Conservation (phyloP, 1,140 invertebrate genomes). For the Tyrophagus putrescentiae region DNA sequence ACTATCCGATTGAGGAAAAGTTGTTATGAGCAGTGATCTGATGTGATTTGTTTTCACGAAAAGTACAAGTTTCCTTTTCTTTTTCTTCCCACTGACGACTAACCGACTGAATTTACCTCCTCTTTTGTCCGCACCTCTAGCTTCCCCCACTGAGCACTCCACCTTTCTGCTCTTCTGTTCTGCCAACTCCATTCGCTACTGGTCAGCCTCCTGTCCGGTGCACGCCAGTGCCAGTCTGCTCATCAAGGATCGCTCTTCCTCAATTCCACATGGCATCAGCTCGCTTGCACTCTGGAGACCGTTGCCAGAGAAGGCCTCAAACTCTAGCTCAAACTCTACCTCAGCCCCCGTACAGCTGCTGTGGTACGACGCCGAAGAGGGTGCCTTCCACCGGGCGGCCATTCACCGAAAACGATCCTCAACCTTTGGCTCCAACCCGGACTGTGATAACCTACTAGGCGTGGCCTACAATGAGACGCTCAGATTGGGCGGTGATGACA, state of each 20-base stretch:
- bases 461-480: neutral
- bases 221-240: neutral
- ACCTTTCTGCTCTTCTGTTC: conserved; percentile 8
- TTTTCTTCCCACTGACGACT: neutral
- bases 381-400: neutral
- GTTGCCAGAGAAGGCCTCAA: neutral
- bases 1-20: too few species aligned
- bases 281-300: neutral
- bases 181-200: conserved; percentile 1
- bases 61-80: too few species aligned
- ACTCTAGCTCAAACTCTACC: too few species aligned
- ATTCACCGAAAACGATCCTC: neutral
- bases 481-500: neutral
- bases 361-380: neutral
- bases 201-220: neutral
- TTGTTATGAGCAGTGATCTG: too few species aligned
- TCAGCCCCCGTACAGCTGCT: neutral
- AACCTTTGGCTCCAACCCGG: too few species aligned
- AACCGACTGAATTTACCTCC: too few species aligned
- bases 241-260: neutral
- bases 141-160: neutral
- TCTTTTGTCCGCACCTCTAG: neutral
- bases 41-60: too few species aligned
- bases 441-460: neutral
- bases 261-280: neutral